Percentiles rank a stretch among this genome's conserved stretches.
These are phyloP conservation scores for Dimorphilus gyrociliatus DNA, from an alignment of 2,888 invertebrate species.

Conservation along the genomic window DNA sequence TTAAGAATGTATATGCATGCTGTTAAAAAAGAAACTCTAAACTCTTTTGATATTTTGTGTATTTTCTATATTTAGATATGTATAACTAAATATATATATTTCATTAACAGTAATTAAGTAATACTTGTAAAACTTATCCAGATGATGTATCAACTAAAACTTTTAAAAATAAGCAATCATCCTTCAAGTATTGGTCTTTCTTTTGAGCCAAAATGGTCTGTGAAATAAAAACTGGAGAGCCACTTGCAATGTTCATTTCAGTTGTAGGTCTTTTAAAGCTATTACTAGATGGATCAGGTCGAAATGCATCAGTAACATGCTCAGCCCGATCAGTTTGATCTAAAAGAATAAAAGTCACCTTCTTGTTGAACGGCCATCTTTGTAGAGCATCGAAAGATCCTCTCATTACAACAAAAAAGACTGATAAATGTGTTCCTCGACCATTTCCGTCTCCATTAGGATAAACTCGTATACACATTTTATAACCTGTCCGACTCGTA, in stretches of 20 bases:
- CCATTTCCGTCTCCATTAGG: slow-evolving; percentile 33
- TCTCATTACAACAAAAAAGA: slow-evolving; percentile 32
- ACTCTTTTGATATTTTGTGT: too few species aligned
- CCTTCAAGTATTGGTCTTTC: slow-evolving; percentile 19
- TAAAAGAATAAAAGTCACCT: slow-evolving; percentile 29
- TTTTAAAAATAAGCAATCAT: slow-evolving; percentile 25
- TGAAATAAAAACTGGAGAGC: slow-evolving; percentile 30
- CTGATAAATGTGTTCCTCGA: slow-evolving; percentile 26
- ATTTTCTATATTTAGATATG: too few species aligned
- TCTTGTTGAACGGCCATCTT: slow-evolving; percentile 28
- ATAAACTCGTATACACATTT: slow-evolving; percentile 27
- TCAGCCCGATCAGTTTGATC: slow-evolving; percentile 23
- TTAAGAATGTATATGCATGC: too few species aligned
- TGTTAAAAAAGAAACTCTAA: too few species aligned
- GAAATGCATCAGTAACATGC: slow-evolving; percentile 30
- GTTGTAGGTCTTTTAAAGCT: slow-evolving; percentile 29
- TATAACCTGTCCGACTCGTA: slow-evolving; percentile 23
- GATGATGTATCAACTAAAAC: slow-evolving; percentile 17
- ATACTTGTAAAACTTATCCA: too few species aligned
- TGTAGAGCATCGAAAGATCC: slow-evolving; percentile 30
- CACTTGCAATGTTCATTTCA: slow-evolving; percentile 36
- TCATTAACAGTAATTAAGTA: background rate
- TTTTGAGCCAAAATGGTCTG: slow-evolving; percentile 8
- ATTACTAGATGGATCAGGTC: slow-evolving; percentile 28
- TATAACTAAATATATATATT: slow-evolving; percentile 5